phyloP scores from a whole-genome alignment of 2,113 vertebrate genomes.

The Suricata suricatta region DNA sequence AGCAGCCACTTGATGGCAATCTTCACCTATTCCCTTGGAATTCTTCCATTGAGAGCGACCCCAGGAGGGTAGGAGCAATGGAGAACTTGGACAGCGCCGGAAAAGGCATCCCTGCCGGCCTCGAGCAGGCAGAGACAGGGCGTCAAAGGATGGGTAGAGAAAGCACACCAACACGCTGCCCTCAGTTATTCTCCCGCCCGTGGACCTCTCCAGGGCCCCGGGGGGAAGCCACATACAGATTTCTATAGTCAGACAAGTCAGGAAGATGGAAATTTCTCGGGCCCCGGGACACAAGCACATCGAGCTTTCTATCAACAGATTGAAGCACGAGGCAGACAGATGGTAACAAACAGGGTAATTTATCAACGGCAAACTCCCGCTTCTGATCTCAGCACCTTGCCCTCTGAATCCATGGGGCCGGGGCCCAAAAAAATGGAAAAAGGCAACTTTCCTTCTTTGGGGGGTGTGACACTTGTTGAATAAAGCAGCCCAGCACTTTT shows the following conservation, averaged over 20 bases:
- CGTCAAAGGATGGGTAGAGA: neutral
- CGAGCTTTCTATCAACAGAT: neutral
- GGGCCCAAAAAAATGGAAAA: neutral
- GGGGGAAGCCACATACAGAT: neutral
- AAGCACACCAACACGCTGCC: too few species aligned
- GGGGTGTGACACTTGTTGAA: neutral
- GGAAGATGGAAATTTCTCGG: neutral
- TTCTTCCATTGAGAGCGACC: conserved; percentile 54
- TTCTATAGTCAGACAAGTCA: neutral
- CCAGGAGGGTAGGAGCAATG: neutral
- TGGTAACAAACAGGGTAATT: neutral
- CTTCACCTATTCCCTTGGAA: conserved; percentile 76
- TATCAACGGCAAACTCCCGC: neutral
- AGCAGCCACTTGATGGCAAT: conserved; percentile 79
- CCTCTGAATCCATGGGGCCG: neutral
- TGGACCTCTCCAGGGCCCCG: neutral
- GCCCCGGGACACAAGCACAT: neutral
- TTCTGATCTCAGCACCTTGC: neutral
- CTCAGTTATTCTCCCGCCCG: too few species aligned
- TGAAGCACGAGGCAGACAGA: neutral
- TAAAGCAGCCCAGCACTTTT: neutral
- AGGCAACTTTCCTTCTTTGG: neutral
- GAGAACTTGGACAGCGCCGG: neutral
- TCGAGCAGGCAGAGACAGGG: too few species aligned
- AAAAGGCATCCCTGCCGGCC: neutral